Conservation (phyloP, 2,113 vertebrate species). For the Lophura nycthemera region DNA sequence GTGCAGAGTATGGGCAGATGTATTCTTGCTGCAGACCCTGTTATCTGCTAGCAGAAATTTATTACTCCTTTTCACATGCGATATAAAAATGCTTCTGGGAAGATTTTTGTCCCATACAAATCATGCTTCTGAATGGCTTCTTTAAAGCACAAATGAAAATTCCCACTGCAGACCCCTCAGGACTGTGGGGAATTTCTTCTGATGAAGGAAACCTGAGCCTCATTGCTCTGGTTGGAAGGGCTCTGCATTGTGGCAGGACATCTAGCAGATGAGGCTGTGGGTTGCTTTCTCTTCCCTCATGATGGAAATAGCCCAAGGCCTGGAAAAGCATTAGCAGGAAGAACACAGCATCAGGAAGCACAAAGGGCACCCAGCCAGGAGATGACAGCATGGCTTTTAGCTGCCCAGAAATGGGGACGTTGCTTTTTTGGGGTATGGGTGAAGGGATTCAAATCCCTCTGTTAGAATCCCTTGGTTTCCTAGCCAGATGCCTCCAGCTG, state of each 20-base stretch:
- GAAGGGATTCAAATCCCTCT: background rate
- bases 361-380: conserved; percentile 16
- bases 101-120: background rate
- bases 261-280: background rate
- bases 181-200: background rate
- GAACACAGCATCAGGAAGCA: conserved; percentile 13
- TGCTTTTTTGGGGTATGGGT: background rate
- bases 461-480: background rate
- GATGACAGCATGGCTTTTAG: background rate
- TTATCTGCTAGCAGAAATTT: background rate
- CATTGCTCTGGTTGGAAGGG: background rate
- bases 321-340: conserved; percentile 56
- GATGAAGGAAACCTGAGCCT: background rate
- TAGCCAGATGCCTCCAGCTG: background rate
- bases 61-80: background rate
- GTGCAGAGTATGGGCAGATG: background rate
- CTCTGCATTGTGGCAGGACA: background rate
- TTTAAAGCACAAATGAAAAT: background rate
- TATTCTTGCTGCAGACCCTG: background rate
- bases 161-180: background rate
- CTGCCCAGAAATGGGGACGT: background rate
- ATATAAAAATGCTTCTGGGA: background rate
- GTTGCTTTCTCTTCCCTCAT: background rate
- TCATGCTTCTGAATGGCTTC: background rate
- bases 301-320: conserved; percentile 35